Evolutionary conservation across 1,140 invertebrate genomes (phyloP).

Genomic region (Caenorhabditis elegans): WBcel235 BX284602.5:6525001-6525500

Average conservation of each 20-base stretch:
- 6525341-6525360: constrained; percentile 98
- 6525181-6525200: constrained; percentile 49
- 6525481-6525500: constrained; percentile 45
- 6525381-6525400: constrained; percentile 98
- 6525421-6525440: constrained; percentile 47
- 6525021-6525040: constrained; percentile 36
- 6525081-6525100: constrained; percentile 30
- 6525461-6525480: constrained; percentile 23
- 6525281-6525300: background rate
- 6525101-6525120: constrained; percentile 34
- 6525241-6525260: background rate
- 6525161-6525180: background rate
- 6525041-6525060: constrained; percentile 32
- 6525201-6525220: constrained; percentile 30
- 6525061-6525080: background rate
- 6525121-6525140: constrained; percentile 49
- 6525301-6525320: constrained; percentile 99
- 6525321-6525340: constrained; percentile 94
- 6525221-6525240: background rate
- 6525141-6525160: constrained; percentile 36
- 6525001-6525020: constrained; percentile 38
- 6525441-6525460: constrained; percentile 37
- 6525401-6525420: constrained; percentile 68
- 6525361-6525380: constrained; percentile 84
- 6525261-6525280: background rate